These are phyloP conservation scores for Ips nitidus DNA, from an alignment of 1,140 invertebrate species.

Conservation along the genomic window DNA sequence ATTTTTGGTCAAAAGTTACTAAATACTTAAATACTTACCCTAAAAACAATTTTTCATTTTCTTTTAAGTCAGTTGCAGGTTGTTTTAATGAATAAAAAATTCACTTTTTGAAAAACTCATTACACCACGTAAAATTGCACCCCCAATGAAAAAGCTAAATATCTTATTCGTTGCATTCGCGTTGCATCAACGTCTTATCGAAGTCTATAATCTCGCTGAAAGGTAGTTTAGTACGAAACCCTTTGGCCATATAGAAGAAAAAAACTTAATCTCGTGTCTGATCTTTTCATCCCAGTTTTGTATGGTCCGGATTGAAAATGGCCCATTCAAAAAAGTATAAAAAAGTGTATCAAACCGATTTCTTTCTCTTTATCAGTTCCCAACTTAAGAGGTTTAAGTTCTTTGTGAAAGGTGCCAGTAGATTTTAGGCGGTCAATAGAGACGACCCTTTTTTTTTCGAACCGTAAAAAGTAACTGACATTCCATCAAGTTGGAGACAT, in stretches of 20 bases:
- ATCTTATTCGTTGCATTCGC: background rate
- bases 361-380: conserved; percentile 24
- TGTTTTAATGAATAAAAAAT: too few relatives aligned
- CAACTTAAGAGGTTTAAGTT: conserved; percentile 29
- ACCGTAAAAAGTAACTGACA: conserved; percentile 8
- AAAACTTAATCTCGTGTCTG: conserved; percentile 12
- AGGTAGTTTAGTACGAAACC: conserved; percentile 8
- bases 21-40: too few relatives aligned
- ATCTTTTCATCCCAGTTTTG: conserved; percentile 18
- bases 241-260: conserved; percentile 9
- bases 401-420: conserved; percentile 22
- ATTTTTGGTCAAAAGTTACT: too few relatives aligned
- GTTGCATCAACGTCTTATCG: background rate
- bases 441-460: conserved; percentile 13
- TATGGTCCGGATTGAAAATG: conserved; percentile 20
- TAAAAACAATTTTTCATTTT: too few relatives aligned
- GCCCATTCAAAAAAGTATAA: conserved; percentile 9
- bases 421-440: conserved; percentile 30
- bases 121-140: too few relatives aligned
- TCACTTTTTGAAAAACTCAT: too few relatives aligned
- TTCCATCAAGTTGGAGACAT: background rate
- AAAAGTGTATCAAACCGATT: conserved; percentile 22
- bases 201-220: conserved; percentile 12
- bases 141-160: too few relatives aligned
- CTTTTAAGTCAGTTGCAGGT: too few relatives aligned